A percentile compares a stretch with the other conserved stretches of the same genome.
phyloP scores from a whole-genome alignment of 2,797 vertebrate species.

The Characodon lateralis region DNA sequence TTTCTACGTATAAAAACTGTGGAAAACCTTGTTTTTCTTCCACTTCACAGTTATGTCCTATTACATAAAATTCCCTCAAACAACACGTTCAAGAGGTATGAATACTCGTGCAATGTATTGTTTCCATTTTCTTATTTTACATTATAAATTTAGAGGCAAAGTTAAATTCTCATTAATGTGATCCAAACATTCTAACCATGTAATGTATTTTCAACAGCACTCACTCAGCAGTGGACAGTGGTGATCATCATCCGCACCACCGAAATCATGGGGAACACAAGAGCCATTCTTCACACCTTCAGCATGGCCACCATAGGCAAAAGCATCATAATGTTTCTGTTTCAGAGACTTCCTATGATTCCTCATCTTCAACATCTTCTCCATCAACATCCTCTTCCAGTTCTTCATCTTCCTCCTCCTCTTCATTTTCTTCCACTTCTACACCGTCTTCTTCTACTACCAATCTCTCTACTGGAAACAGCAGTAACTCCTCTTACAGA shows the following conservation, averaged over 20 bases:
- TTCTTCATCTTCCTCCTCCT: constrained; percentile 44
- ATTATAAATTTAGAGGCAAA: not conserved
- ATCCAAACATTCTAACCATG: not conserved
- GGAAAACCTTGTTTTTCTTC: not conserved
- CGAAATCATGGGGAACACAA: constrained; percentile 34
- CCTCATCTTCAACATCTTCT: constrained; percentile 55
- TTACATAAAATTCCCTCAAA: not conserved
- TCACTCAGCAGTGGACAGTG: constrained; percentile 63
- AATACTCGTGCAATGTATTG: not conserved
- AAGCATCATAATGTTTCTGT: constrained; percentile 51
- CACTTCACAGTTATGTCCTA: not conserved
- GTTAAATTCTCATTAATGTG: not conserved
- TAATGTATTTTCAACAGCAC: constrained; percentile 52
- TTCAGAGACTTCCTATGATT: constrained; percentile 57
- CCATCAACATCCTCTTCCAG: constrained; percentile 54
- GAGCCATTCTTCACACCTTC: constrained; percentile 44
- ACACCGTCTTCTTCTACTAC: constrained; percentile 64
- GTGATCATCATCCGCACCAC: constrained; percentile 48
- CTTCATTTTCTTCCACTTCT: constrained; percentile 60
- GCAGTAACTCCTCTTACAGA: constrained; percentile 58
- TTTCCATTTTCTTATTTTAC: not conserved
- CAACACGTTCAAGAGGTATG: not conserved
- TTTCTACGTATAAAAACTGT: not conserved
- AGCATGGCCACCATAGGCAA: constrained; percentile 45
- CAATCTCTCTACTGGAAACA: constrained; percentile 75